Conservation (phyloP, 2,113 vertebrate genomes). For the Xiphophorus couchianus region DNA sequence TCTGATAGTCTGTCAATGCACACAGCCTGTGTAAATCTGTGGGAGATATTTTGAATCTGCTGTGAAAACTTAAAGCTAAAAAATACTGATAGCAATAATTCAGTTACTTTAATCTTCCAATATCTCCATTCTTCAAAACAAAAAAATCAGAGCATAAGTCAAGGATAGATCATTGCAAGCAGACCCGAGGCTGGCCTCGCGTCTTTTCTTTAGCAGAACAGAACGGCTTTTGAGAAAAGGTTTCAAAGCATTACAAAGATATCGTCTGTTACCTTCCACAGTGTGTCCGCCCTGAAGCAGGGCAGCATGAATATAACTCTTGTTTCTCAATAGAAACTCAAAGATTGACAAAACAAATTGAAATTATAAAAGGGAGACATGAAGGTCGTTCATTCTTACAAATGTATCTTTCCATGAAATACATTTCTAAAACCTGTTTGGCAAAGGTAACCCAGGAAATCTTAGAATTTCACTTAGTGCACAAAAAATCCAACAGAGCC, state of each 20-base stretch:
- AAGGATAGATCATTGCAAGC: conserved; percentile 50
- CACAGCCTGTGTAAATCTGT: background rate
- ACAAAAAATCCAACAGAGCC: background rate
- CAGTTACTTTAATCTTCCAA: conserved; percentile 27
- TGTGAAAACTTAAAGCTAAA: conserved; percentile 17
- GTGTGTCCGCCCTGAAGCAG: conserved; percentile 17
- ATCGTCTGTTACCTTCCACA: conserved; percentile 49
- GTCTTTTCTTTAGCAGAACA: conserved; percentile 33
- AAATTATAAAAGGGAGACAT: conserved; percentile 30
- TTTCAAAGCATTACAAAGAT: conserved; percentile 59
- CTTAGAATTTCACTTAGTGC: background rate
- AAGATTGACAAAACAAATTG: conserved; percentile 34
- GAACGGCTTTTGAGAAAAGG: conserved; percentile 41
- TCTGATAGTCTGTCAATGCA: conserved; percentile 20
- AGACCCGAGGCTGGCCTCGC: conserved; percentile 27
- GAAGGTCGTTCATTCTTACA: conserved; percentile 45
- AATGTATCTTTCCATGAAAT: conserved; percentile 19
- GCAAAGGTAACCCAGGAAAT: conserved; percentile 8
- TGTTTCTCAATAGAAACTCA: conserved; percentile 36
- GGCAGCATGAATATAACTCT: conserved; percentile 44
- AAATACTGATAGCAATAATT: conserved; percentile 28
- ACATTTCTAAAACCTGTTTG: conserved; percentile 19
- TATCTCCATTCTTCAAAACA: conserved; percentile 46
- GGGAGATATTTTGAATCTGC: conserved; percentile 7
- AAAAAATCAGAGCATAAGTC: conserved; percentile 38